These are phyloP conservation scores for Raillietiella orientalis DNA, from an alignment of 2,888 invertebrate species.

Conservation along the genomic window DNA sequence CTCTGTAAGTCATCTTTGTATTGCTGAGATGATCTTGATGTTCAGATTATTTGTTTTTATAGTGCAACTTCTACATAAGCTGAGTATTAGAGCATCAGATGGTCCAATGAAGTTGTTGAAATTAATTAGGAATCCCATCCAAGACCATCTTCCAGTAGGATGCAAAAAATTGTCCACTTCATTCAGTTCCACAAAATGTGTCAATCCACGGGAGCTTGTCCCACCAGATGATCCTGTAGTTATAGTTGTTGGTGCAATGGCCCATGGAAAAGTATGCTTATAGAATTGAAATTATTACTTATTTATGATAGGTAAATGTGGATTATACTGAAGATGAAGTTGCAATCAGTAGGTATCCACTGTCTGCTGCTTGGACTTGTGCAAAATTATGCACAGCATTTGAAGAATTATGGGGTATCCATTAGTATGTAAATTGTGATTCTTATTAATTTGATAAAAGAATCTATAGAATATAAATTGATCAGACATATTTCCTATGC, in stretches of 20 bases:
- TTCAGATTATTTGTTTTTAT: too few species aligned
- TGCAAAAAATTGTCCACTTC: constrained; percentile 66
- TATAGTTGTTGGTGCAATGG: constrained; percentile 82
- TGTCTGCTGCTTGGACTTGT: constrained; percentile 86
- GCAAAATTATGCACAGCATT: constrained; percentile 77
- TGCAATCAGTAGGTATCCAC: constrained; percentile 80
- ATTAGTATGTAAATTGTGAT: too few species aligned
- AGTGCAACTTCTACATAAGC: constrained; percentile 89
- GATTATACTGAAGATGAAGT: constrained; percentile 71
- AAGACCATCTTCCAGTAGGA: constrained; percentile 75
- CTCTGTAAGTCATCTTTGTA: too few species aligned
- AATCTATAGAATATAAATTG: too few species aligned
- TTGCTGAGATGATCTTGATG: not conserved
- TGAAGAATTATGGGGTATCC: constrained; percentile 65
- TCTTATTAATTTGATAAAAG: too few species aligned
- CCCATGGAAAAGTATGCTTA: constrained; percentile 47
- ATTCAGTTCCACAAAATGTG: constrained; percentile 40
- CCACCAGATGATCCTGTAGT: constrained; percentile 46
- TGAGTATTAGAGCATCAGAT: constrained; percentile 63
- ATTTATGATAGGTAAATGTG: constrained; percentile 18
- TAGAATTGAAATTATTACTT: too few species aligned
- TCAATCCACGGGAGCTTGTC: constrained; percentile 37
- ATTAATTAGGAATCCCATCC: constrained; percentile 86
- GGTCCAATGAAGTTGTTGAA: constrained; percentile 62
- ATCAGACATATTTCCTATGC: too few species aligned